phyloP scores from a whole-genome alignment of 2,888 invertebrate genomes.

The Scaptomyza caliginosa region DNA sequence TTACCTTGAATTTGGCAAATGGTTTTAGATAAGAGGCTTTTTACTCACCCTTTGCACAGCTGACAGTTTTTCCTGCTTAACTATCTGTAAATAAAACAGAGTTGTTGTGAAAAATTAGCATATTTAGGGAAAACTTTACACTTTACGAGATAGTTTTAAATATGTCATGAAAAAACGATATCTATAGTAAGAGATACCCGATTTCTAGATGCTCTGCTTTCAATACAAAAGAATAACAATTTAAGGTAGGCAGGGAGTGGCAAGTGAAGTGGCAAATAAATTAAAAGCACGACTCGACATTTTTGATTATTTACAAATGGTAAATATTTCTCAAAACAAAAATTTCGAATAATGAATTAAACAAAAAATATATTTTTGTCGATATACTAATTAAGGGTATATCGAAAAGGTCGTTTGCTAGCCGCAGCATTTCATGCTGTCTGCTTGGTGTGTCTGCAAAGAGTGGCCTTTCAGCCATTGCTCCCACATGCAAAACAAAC shows the following conservation, averaged over 20 bases:
- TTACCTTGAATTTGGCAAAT: slow-evolving; percentile 8
- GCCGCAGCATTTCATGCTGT: not conserved
- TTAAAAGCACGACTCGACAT: too few relatives aligned
- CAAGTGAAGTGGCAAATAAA: not conserved
- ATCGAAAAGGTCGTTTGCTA: slow-evolving; percentile 6
- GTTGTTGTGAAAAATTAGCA: slow-evolving; percentile 9
- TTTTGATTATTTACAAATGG: too few relatives aligned
- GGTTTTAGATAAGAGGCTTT: slow-evolving; percentile 2
- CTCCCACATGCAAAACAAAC: slow-evolving; percentile 38
- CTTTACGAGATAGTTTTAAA: slow-evolving; percentile 17
- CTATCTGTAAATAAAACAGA: slow-evolving; percentile 13
- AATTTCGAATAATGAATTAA: too few relatives aligned
- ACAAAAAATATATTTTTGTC: too few relatives aligned
- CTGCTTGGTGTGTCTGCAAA: slow-evolving; percentile 24
- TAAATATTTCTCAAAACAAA: too few relatives aligned
- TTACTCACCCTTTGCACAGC: slow-evolving; percentile 17
- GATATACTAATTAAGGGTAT: too few relatives aligned
- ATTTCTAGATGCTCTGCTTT: not conserved
- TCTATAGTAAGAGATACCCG: not conserved
- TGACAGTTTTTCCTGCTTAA: not conserved
- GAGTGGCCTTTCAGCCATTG: not conserved
- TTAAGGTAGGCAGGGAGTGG: too few relatives aligned
- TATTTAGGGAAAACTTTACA: not conserved
- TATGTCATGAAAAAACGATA: not conserved
- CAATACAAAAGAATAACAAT: not conserved